These are phyloP conservation scores for Dermochelys coriacea DNA, from an alignment of 2,797 vertebrate species.

Conservation along the genomic window DNA sequence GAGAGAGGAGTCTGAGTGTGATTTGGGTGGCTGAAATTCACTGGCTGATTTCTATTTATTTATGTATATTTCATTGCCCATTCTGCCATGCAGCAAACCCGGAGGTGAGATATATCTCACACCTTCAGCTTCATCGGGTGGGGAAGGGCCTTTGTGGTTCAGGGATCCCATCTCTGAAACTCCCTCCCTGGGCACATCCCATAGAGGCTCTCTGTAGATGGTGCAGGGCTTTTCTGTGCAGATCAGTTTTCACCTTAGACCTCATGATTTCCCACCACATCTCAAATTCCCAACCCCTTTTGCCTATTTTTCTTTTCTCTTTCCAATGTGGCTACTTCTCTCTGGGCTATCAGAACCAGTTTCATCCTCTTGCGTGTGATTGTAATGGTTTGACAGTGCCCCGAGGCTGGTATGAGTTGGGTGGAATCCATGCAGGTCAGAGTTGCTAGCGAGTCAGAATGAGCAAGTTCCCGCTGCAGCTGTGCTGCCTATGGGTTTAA, in stretches of 20 bases:
- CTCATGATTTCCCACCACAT: background rate
- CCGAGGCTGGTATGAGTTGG: background rate
- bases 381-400: background rate
- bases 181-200: background rate
- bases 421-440: background rate
- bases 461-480: background rate
- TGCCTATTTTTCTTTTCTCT: background rate
- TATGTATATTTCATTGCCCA: background rate
- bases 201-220: background rate
- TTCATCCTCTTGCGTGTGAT: background rate
- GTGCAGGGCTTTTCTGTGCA: accelerated
- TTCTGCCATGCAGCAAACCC: background rate
- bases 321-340: background rate
- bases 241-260: background rate
- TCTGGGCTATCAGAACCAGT: no score
- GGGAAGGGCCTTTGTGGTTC: background rate
- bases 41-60: background rate
- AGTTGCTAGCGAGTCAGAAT: background rate
- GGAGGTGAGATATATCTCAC: background rate
- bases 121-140: background rate
- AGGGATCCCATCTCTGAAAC: background rate
- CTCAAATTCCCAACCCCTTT: background rate
- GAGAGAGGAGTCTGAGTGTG: background rate
- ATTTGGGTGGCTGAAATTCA: background rate
- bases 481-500: background rate